Percentiles rank a stretch among this genome's conserved stretches.
These are phyloP conservation scores for Amblyopsis rosae DNA, from an alignment of 2,113 vertebrate genomes.

Conservation along the genomic window DNA sequence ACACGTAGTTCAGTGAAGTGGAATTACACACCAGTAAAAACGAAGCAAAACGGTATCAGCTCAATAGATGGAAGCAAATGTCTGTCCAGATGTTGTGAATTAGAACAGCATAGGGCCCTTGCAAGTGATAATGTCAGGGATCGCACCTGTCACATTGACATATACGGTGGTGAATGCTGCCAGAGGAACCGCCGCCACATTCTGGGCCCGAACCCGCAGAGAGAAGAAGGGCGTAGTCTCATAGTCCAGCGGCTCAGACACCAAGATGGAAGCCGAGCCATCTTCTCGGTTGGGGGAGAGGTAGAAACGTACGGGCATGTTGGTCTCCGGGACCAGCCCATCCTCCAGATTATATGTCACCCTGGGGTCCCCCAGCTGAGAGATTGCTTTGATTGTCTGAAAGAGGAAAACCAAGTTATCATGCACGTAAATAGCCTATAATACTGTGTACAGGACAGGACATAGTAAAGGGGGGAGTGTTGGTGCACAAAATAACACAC, in stretches of 20 bases:
- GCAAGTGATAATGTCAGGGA: background rate
- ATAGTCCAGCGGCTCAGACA: constrained; percentile 86
- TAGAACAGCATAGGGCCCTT: no score
- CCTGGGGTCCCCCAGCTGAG: constrained; percentile 84
- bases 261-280: constrained; percentile 84
- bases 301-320: constrained; percentile 89
- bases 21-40: background rate
- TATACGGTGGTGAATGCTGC: constrained; percentile 83
- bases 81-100: no score
- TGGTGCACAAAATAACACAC: no score
- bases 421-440: no score
- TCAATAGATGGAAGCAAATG: no score
- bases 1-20: background rate
- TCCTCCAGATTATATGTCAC: constrained; percentile 89
- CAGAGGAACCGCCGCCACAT: constrained; percentile 84
- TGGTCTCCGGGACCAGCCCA: constrained; percentile 86
- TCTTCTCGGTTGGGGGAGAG: constrained; percentile 87
- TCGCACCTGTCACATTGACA: constrained; percentile 85
- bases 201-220: constrained; percentile 85
- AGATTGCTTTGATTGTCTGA: constrained; percentile 87
- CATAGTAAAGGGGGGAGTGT: no score
- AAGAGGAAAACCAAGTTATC: background rate
- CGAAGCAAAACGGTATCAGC: no score
- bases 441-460: no score
- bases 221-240: constrained; percentile 83